phyloP scores from a whole-genome alignment of 2,797 vertebrate genomes.

The Fratercula arctica region DNA sequence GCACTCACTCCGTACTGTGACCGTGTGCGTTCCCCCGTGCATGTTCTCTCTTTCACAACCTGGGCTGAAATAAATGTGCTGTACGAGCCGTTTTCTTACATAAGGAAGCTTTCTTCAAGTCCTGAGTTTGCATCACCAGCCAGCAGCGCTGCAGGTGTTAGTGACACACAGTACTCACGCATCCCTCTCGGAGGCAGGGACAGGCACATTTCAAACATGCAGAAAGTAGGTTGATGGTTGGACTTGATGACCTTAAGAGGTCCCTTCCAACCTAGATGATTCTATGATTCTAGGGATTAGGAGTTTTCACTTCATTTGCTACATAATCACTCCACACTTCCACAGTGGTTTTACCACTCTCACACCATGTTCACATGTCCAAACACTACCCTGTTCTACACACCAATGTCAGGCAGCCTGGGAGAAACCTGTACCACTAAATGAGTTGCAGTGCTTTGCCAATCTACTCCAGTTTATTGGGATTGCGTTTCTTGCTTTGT shows the following conservation, averaged over 20 bases:
- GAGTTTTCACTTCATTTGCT: background rate
- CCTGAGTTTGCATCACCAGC: background rate
- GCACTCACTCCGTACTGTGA: fast-evolving
- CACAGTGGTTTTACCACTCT: background rate
- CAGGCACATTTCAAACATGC: background rate
- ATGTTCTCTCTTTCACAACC: background rate
- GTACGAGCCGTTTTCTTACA: background rate
- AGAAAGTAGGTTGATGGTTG: background rate
- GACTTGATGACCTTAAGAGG: background rate
- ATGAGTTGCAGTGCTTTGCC: background rate
- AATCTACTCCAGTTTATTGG: background rate
- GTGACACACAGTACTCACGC: fast-evolving
- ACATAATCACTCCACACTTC: background rate
- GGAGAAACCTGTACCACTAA: background rate
- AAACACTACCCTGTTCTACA: background rate
- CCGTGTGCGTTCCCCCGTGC: fast-evolving
- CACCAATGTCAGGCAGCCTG: background rate
- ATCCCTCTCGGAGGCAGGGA: background rate
- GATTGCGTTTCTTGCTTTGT: background rate
- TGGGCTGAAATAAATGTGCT: background rate
- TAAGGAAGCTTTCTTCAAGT: background rate
- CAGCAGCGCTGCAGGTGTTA: background rate
- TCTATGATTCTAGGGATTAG: background rate
- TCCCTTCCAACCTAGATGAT: background rate
- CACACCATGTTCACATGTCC: fast-evolving